A percentile compares a stretch with the other conserved stretches of the same genome.
Evolutionary conservation across 2,797 vertebrate species (phyloP).

Genomic region (Thamnophis elegans): DNA sequence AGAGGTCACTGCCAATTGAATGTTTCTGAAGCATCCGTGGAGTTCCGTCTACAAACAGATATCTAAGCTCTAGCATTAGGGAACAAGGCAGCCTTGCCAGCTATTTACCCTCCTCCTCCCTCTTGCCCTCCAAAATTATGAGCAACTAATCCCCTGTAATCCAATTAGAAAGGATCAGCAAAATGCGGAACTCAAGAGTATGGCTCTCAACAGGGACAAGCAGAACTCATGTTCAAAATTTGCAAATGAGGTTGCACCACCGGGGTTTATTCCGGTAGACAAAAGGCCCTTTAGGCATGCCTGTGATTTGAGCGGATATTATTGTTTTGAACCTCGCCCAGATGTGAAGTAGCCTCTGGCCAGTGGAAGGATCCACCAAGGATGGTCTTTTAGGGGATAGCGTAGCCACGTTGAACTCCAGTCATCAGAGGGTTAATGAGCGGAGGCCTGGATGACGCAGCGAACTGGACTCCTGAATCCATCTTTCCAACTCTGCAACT

Average conservation of each 20-base stretch:
- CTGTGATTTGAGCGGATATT: background rate
- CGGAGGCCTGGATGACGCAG: background rate
- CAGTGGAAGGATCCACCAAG: background rate
- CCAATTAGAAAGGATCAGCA: constrained; percentile 26
- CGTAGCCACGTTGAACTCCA: background rate
- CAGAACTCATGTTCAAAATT: background rate
- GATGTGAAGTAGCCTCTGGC: background rate
- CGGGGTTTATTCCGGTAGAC: background rate
- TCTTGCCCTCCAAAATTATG: constrained; percentile 11
- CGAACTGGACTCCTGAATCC: background rate
- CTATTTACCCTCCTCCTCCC: background rate
- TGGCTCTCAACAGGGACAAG: background rate
- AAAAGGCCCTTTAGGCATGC: background rate
- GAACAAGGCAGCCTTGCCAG: background rate
- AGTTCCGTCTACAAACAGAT: background rate
- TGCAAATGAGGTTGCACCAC: background rate
- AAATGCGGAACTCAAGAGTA: background rate
- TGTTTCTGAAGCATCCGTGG: background rate
- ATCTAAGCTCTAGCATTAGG: background rate
- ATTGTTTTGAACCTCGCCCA: background rate
- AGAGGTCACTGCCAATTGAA: background rate
- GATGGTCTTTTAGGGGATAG: background rate
- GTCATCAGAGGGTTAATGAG: background rate
- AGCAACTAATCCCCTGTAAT: constrained; percentile 25
- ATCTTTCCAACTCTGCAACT: background rate